Conservation (phyloP, 2,888 invertebrate genomes). For the Eutolmus rufibarbis region DNA sequence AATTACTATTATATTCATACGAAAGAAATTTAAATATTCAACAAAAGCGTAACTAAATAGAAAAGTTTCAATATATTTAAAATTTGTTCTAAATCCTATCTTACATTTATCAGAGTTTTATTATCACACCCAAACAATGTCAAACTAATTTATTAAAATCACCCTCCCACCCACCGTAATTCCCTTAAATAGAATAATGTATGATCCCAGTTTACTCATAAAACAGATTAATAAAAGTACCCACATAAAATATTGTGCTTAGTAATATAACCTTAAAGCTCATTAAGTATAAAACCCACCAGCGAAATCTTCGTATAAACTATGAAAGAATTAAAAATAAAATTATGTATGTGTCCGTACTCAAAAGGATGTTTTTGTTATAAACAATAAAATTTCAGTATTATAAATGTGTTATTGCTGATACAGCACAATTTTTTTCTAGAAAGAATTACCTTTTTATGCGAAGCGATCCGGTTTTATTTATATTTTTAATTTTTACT, state of each 20-base stretch:
- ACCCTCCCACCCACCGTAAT: neutral
- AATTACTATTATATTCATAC: neutral
- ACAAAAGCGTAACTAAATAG: neutral
- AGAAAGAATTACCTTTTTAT: neutral
- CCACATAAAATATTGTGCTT: neutral
- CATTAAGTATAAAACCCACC: neutral
- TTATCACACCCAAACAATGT: neutral
- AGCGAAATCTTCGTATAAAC: neutral
- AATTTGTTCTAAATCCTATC: neutral
- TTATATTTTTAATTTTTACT: neutral
- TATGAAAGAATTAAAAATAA: neutral
- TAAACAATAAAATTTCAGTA: constrained; percentile 17
- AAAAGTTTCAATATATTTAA: neutral
- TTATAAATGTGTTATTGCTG: constrained; percentile 33
- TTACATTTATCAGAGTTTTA: neutral
- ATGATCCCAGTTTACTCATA: neutral
- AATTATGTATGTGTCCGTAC: neutral
- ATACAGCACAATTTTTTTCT: constrained; percentile 16
- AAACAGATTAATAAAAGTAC: neutral
- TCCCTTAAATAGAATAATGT: neutral
- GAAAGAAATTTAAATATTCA: no score
- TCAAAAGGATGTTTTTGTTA: neutral
- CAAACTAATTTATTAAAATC: neutral
- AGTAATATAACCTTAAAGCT: neutral
- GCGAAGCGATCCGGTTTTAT: neutral